Conservation (phyloP, 2,113 vertebrate genomes). For the Hippocampus mohnikei region DNA sequence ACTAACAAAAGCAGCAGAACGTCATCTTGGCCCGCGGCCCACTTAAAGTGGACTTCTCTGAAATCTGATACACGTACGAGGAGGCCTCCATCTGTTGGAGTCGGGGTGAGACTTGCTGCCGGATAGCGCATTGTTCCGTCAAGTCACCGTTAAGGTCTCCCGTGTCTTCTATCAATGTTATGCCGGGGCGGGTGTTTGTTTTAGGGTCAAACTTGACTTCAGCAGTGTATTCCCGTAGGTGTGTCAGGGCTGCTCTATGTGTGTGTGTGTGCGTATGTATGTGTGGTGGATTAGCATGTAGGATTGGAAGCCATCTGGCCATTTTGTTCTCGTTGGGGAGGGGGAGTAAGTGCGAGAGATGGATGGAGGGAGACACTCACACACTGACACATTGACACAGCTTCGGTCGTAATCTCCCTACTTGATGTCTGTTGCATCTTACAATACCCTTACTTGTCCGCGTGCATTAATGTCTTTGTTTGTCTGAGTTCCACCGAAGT, state of each 20-base stretch:
- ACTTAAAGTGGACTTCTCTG: constrained; percentile 50
- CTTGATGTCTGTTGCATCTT: constrained; percentile 61
- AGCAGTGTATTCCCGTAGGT: constrained; percentile 52
- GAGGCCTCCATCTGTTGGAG: constrained; percentile 62
- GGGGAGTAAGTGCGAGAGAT: constrained; percentile 55
- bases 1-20: constrained; percentile 68
- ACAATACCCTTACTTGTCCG: constrained; percentile 33
- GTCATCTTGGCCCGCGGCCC: constrained; percentile 55
- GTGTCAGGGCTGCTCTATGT: constrained; percentile 45
- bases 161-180: constrained; percentile 5
- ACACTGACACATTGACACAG: constrained; percentile 74
- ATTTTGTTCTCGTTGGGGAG: constrained; percentile 61
- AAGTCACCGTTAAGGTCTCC: constrained; percentile 28
- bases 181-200: constrained; percentile 21
- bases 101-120: constrained; percentile 41
- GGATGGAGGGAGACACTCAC: constrained; percentile 59
- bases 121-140: constrained; percentile 30
- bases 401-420: constrained; percentile 60
- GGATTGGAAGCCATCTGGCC: constrained; percentile 76
- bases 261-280: constrained; percentile 45
- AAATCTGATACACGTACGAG: constrained; percentile 63
- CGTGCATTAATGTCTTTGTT: constrained; percentile 9
- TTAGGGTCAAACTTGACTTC: constrained; percentile 29
- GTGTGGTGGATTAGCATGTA: constrained; percentile 72
- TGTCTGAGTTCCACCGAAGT: neutral